These are phyloP conservation scores for Globodera ellingtonae DNA, from an alignment of 1,140 invertebrate genomes.

Conservation along the genomic window DNA sequence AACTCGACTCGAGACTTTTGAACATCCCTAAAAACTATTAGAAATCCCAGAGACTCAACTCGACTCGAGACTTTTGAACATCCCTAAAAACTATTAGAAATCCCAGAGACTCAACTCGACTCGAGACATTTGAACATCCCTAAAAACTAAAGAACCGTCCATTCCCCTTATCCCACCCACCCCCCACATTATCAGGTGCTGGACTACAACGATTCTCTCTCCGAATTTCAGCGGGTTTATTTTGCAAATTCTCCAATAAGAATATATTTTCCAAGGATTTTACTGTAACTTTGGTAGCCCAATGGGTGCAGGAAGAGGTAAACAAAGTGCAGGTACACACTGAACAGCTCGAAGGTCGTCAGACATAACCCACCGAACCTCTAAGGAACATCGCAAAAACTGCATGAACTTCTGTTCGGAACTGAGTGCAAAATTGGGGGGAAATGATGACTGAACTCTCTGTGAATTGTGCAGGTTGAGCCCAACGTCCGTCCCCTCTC, in stretches of 20 bases:
- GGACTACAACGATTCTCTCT: constrained; percentile 40
- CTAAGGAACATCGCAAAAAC: constrained; percentile 21
- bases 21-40: no score
- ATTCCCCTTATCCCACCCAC: background rate
- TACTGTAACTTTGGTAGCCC: constrained; percentile 18
- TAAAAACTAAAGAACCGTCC: no score
- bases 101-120: no score
- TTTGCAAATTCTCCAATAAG: background rate
- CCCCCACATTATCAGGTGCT: constrained; percentile 16
- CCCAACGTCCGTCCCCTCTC: no score
- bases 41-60: no score
- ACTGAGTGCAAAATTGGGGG: constrained; percentile 14
- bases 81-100: no score
- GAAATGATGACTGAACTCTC: constrained; percentile 4
- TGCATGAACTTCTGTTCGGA: constrained; percentile 31
- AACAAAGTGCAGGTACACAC: constrained; percentile 21
- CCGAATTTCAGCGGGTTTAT: constrained; percentile 31
- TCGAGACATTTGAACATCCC: no score
- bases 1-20: no score
- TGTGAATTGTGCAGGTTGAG: no score
- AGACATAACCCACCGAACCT: background rate
- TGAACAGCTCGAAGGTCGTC: background rate
- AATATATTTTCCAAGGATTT: constrained; percentile 19
- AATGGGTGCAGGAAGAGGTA: constrained; percentile 35
- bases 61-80: no score